Evolutionary conservation across 2,113 vertebrate species (phyloP).

Genomic region (Ptyas mucosa): DNA sequence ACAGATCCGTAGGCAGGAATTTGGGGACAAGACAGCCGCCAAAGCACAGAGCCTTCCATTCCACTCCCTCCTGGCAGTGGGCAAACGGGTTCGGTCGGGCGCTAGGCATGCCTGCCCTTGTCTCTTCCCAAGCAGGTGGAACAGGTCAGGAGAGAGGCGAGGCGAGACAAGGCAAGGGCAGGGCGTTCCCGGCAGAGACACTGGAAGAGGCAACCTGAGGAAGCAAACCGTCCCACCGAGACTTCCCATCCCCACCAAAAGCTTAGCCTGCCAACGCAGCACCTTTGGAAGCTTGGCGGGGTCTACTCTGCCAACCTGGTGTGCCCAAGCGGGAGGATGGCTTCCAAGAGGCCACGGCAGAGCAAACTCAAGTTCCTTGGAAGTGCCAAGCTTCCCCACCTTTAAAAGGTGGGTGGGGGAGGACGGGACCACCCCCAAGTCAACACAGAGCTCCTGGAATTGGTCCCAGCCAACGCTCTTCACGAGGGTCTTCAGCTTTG

Average conservation of each 20-base stretch:
- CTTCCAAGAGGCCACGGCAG: not conserved
- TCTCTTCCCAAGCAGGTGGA: conserved; percentile 1
- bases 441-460: not conserved
- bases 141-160: not conserved
- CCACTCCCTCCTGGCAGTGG: not conserved
- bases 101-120: not conserved
- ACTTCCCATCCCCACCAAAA: not conserved
- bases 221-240: not conserved
- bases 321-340: not conserved
- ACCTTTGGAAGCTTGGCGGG: not conserved
- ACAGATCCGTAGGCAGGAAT: not conserved
- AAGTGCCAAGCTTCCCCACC: not conserved
- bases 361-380: not conserved
- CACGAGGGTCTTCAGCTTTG: not conserved
- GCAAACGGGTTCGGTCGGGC: conserved; percentile 16
- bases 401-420: not conserved
- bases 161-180: not conserved
- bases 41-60: not conserved
- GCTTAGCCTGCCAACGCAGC: not conserved
- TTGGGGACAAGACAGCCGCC: not conserved
- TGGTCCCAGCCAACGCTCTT: not conserved
- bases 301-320: not conserved
- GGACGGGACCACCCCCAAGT: accelerated
- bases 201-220: not conserved
- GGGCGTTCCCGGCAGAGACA: not conserved